These are phyloP conservation scores for Zaprionus lineosus DNA, from an alignment of 2,888 invertebrate genomes.

Conservation along the genomic window DNA sequence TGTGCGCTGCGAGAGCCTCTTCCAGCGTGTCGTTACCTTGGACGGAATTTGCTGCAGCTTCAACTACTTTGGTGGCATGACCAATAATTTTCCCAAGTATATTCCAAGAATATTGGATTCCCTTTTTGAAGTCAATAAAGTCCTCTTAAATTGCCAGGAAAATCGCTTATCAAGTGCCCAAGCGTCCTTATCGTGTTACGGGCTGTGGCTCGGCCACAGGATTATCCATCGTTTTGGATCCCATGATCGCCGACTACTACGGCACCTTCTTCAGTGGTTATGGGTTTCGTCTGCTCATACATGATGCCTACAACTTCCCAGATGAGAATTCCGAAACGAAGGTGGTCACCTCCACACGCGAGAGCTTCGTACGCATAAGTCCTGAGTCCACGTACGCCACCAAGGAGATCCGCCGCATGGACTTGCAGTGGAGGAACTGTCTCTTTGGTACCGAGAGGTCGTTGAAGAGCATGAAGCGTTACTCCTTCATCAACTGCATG, in stretches of 20 bases:
- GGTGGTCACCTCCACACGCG: slow-evolving; percentile 84
- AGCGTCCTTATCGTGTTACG: slow-evolving; percentile 85
- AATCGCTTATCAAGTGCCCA: slow-evolving; percentile 80
- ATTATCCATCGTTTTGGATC: slow-evolving; percentile 85
- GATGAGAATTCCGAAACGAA: slow-evolving; percentile 86
- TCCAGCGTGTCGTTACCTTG: slow-evolving; percentile 84
- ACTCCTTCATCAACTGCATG: slow-evolving; percentile 88
- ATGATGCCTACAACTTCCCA: slow-evolving; percentile 86
- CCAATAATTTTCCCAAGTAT: slow-evolving; percentile 79
- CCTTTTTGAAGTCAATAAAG: too few species aligned
- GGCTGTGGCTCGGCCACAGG: slow-evolving; percentile 88
- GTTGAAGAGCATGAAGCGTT: slow-evolving; percentile 82
- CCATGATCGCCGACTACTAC: slow-evolving; percentile 85
- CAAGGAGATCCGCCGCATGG: slow-evolving; percentile 83
- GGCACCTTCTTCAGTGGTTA: slow-evolving; percentile 85
- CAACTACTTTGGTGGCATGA: slow-evolving; percentile 85
- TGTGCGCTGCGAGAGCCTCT: slow-evolving; percentile 85
- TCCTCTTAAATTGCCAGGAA: too few species aligned
- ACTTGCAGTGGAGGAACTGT: slow-evolving; percentile 84
- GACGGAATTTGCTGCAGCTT: slow-evolving; percentile 87
- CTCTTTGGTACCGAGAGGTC: slow-evolving; percentile 85
- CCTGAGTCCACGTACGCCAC: slow-evolving; percentile 87
- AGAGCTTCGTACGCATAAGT: slow-evolving; percentile 86
- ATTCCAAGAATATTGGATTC: background rate
- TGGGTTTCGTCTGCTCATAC: slow-evolving; percentile 86